Percentiles rank a stretch among this genome's conserved stretches.
These are phyloP conservation scores for Tiliacea citrago DNA, from an alignment of 2,888 invertebrate genomes.

Conservation along the genomic window DNA sequence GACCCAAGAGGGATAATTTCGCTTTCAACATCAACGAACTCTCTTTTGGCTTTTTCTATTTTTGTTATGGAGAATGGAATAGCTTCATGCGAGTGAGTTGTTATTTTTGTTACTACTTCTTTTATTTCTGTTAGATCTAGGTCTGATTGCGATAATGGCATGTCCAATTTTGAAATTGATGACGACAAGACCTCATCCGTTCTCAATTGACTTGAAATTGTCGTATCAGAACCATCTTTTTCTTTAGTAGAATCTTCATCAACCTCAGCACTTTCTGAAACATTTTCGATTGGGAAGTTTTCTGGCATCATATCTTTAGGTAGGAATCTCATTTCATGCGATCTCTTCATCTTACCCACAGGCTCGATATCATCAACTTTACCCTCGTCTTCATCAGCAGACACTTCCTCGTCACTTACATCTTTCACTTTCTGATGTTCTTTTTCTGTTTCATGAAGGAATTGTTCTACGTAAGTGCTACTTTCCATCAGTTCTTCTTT, in stretches of 20 bases:
- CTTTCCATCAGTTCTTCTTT: constrained; percentile 93
- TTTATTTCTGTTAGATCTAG: constrained; percentile 75
- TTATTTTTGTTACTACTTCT: constrained; percentile 75
- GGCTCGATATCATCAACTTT: constrained; percentile 89
- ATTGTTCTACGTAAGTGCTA: constrained; percentile 90
- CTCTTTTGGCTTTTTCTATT: constrained; percentile 81
- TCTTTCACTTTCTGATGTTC: constrained; percentile 84
- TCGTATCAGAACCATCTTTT: constrained; percentile 85
- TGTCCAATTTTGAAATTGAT: constrained; percentile 86
- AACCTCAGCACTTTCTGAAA: constrained; percentile 84
- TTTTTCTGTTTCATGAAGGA: constrained; percentile 85
- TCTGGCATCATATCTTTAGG: constrained; percentile 91
- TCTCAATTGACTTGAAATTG: constrained; percentile 87
- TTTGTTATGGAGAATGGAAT: constrained; percentile 84
- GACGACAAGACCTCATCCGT: constrained; percentile 86
- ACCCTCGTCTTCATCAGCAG: constrained; percentile 90
- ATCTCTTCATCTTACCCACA: constrained; percentile 95
- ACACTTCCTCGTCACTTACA: constrained; percentile 88
- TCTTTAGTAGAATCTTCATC: constrained; percentile 86
- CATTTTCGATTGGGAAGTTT: constrained; percentile 82
- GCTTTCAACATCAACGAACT: constrained; percentile 88
- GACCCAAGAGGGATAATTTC: constrained; percentile 88
- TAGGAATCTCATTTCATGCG: constrained; percentile 97
- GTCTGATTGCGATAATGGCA: constrained; percentile 81
- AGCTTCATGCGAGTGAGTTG: constrained; percentile 74